Evolutionary conservation across 1,140 invertebrate genomes (phyloP), one percentile per base, ranked within the genome.

Genomic region (Tetramorium parvispinum): DNA sequence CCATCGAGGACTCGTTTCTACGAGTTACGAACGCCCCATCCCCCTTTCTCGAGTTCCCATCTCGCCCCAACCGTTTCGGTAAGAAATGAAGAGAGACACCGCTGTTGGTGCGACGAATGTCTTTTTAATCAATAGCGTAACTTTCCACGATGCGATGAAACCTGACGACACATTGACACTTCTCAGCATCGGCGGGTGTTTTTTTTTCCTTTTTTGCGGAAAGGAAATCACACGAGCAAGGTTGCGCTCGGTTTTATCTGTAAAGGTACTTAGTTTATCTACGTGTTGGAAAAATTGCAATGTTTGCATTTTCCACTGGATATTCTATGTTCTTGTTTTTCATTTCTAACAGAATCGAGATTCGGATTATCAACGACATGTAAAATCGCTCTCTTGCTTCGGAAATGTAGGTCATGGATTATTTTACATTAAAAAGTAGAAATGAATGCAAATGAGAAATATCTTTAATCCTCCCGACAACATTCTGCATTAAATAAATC

Each of bases 81-180:
- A 51, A 49, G 8, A 55, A 55, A 55, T 55, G 51, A 18, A 37
- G 16, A 55, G 59, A 43, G 21, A 18, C 55, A 0, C 0, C 37
- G 37, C n/a, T 7, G 55, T 2, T 61, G 57, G 10, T 13, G 13
- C 40, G 24, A 46, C 57, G 11, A 77, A 77, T 57, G 53, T 49
- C 40, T 49, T 77, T 63, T 77, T 77, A 61, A 77, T 77, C 43
- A 46, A n/a, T 46, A 27, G 2, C 16, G 5, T n/a, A 77, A 77
- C 51, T 77, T 46, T 11, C 16, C 10, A 18, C 13, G 37, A 8
- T 16, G 11, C n/a, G 53, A 40, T 24, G 10, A n/a, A 59, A 59
- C 55, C 43, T 53, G 7, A 40, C 32, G 70, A 53, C 16, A 53
- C 24, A 16, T 51, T 18, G 49, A 37, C n/a, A 51, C 46, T 6